A percentile compares a stretch with the other conserved stretches of the same genome.
phyloP scores from a whole-genome alignment of 2,888 invertebrate species.

The Ophion ellenae region DNA sequence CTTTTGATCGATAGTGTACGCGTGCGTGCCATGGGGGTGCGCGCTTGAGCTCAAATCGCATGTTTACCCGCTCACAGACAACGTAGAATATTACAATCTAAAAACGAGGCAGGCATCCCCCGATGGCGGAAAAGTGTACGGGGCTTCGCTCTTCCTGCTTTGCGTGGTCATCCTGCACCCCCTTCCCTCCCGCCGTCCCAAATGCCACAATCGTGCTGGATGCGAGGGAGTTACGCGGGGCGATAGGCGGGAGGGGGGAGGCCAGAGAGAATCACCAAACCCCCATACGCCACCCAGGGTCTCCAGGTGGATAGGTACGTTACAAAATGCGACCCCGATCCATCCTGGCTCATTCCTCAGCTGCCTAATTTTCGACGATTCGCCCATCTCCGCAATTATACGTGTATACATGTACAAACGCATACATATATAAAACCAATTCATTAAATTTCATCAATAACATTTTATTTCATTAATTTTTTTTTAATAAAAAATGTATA shows the following conservation, averaged over 20 bases:
- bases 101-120: slow-evolving; percentile 47
- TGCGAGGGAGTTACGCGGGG: slow-evolving; percentile 8
- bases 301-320: slow-evolving; percentile 81
- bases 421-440: neutral
- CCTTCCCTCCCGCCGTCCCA: slow-evolving; percentile 62
- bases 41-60: slow-evolving; percentile 64
- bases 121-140: slow-evolving; percentile 57
- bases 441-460: too few relatives aligned
- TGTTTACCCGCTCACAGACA: slow-evolving; percentile 46
- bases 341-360: slow-evolving; percentile 71
- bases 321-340: slow-evolving; percentile 72
- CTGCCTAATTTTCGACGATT: slow-evolving; percentile 79
- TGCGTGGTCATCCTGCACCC: slow-evolving; percentile 62
- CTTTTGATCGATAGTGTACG: slow-evolving; percentile 55
- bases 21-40: slow-evolving; percentile 27
- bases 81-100: slow-evolving; percentile 26
- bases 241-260: neutral
- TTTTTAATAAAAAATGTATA: too few relatives aligned
- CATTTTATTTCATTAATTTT: too few relatives aligned
- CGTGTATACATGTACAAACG: neutral
- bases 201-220: slow-evolving; percentile 65
- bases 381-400: slow-evolving; percentile 54
- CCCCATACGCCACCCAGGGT: slow-evolving; percentile 74
- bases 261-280: slow-evolving; percentile 53
- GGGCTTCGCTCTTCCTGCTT: slow-evolving; percentile 69